These are phyloP conservation scores for Notolepis coatsorum DNA, from an alignment of 2,797 vertebrate species.

Conservation along the genomic window DNA sequence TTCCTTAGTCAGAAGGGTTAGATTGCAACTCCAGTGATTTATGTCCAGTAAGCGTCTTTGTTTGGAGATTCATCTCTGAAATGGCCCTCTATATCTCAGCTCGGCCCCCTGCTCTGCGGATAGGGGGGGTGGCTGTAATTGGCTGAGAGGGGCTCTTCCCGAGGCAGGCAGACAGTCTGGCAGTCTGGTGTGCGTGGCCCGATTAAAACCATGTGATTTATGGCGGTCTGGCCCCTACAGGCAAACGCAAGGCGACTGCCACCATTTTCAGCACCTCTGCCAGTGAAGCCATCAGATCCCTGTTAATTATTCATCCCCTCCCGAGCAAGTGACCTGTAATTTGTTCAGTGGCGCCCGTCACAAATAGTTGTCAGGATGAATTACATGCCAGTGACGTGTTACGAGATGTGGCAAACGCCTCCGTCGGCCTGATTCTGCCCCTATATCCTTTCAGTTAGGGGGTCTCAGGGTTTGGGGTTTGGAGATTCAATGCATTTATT, in stretches of 20 bases:
- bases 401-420: conserved; percentile 19
- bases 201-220: conserved; percentile 44
- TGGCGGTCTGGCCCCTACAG: conserved; percentile 11
- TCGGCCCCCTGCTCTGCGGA: not conserved
- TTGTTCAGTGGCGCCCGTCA: conserved; percentile 11
- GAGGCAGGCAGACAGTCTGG: not conserved
- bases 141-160: conserved; percentile 15
- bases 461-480: not conserved
- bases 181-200: not conserved
- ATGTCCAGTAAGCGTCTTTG: conserved; percentile 2
- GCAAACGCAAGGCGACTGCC: conserved; percentile 29
- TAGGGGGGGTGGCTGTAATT: conserved; percentile 13
- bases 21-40: conserved; percentile 22
- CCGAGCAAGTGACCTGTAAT: conserved; percentile 36
- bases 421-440: conserved; percentile 3
- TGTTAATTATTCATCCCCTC: conserved; percentile 41
- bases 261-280: conserved; percentile 4
- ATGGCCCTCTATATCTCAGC: conserved; percentile 2
- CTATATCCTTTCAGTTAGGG: conserved; percentile 3
- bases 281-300: conserved; percentile 12
- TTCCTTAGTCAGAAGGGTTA: not conserved
- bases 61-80: conserved; percentile 37
- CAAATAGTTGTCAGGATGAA: conserved; percentile 28
- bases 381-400: conserved; percentile 14
- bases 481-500: not conserved